Conservation (phyloP, 1,140 invertebrate species). For the Bombus consobrinus region DNA sequence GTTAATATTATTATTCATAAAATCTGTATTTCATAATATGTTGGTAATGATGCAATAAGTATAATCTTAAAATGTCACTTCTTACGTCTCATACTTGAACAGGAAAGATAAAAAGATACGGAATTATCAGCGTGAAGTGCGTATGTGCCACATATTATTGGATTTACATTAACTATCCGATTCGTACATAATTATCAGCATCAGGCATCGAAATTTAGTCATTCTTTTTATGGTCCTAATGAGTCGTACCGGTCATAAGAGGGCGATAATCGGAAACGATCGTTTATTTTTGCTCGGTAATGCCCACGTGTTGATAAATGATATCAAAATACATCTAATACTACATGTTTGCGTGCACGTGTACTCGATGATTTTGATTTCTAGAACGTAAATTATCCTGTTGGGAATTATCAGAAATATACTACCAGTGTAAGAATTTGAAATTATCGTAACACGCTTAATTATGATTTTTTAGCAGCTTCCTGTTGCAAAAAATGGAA, state of each 20-base stretch:
- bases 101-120: not conserved
- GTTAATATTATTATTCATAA: not conserved
- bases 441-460: not conserved
- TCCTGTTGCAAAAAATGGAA: too few species aligned
- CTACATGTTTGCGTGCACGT: not conserved
- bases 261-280: not conserved
- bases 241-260: slow-evolving; percentile 23
- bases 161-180: not conserved
- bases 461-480: not conserved
- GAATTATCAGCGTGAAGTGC: slow-evolving; percentile 7
- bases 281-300: not conserved
- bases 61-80: not conserved
- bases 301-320: slow-evolving; percentile 8
- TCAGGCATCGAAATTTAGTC: slow-evolving; percentile 12
- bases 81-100: slow-evolving; percentile 4
- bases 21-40: not conserved
- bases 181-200: slow-evolving; percentile 6
- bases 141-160: not conserved
- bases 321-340: not conserved
- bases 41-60: not conserved
- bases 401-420: not conserved
- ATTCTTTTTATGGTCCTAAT: slow-evolving; percentile 13
- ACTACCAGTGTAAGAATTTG: not conserved
- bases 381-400: not conserved
- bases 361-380: not conserved